Base-by-base conservation (phyloP, 2,888 invertebrate genomes). In the Megamerina dolium region DNA sequence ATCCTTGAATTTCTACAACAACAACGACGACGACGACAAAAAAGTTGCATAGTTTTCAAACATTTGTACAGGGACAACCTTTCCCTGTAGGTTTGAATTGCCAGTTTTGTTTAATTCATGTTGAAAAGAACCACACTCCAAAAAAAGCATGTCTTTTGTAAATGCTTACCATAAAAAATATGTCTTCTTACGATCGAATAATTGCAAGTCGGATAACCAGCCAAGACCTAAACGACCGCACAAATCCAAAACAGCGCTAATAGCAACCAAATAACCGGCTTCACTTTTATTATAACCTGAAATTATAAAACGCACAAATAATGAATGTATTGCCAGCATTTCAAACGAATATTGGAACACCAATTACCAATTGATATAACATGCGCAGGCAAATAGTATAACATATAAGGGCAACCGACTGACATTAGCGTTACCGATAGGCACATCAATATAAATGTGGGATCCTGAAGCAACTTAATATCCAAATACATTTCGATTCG, bases 361-460 rank as follows among this genome's bases (percentile, higher is more conserved):
- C 18, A 50, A 56, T 47, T 49, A 30, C 85, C 85, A 2, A 73
- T 75, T 0, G 82, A 76, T 29, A 82, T 79, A 1, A 83, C 83
- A 58, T 84, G 84, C 0, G 85, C 84, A 0, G 86, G 86, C 32
- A 87, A 68, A 58, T 84, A 85, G 66, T 85, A 85, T 3, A 85
- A 65, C 59, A 85, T 83, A 63, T 85, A 85, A 0, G 85, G 85
- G 4, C 84, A 85, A 10, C 85, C 86, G 17, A 83, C 82, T 0
- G 85, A 83, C 81, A 85, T 83, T 3, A 85, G 74, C 2, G 81
- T 82, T 9, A 85, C 85, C 0, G 85, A 84, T 2, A 82, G 73
- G 46, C 82, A 82, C 68, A 85, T 80, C 52, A 85, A 72, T 5
- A 84, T 79, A 60, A 86, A 86, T 4, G 80, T 77, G 52, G 81